Evolutionary conservation across 2,888 invertebrate species (phyloP), one percentile per base, ranked within the genome.

Genomic region (Lasius fuliginosus): DNA sequence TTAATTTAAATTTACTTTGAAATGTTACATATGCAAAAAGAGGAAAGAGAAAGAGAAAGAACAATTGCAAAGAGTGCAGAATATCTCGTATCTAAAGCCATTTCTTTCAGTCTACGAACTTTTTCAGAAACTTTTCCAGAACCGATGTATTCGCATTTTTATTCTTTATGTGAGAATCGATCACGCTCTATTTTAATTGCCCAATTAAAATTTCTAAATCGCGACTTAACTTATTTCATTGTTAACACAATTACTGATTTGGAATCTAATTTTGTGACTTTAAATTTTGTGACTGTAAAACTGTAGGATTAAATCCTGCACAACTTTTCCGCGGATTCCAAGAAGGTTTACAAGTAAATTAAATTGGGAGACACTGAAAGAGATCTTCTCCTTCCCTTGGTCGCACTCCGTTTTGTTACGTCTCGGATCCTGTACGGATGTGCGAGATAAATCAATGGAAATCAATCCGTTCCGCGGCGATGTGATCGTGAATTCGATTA

Each of bases 271-370:
- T 79, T 73, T 46, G 9, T 15, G 60, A 60, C 18, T 69, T 68
- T 58, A 27, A 23, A 23, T 23, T 23, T 23, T 23, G 23, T 23
- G 23, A 23, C 23, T 4, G 40, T 42, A 77, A 68, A 77, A 69
- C n/a, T 27, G n/a, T 27, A 33, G 12, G n/a, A 62, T 73, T 36
- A 62, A 15, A 46, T 12, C 15, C 3, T 56, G 33, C 30, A 27
- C 58, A 53, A 58, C 58, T 74, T 81, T 81, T 62, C n/a, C 12
- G 30, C 18, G 12, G 33, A 60, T 79, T 40, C 12, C 23, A 36
- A 74, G 60, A 42, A 68, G 46, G 27, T 73, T 74, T 33, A 27
- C 9, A 73, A 23, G 60, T 49, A 81, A 81, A 81, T 81, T 73
- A 81, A 73, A 79, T 49, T 73, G 60, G 27, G n/a, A 46, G 46